These are phyloP conservation scores for Harpagifer antarcticus DNA, from an alignment of 2,797 vertebrate species.

Conservation along the genomic window DNA sequence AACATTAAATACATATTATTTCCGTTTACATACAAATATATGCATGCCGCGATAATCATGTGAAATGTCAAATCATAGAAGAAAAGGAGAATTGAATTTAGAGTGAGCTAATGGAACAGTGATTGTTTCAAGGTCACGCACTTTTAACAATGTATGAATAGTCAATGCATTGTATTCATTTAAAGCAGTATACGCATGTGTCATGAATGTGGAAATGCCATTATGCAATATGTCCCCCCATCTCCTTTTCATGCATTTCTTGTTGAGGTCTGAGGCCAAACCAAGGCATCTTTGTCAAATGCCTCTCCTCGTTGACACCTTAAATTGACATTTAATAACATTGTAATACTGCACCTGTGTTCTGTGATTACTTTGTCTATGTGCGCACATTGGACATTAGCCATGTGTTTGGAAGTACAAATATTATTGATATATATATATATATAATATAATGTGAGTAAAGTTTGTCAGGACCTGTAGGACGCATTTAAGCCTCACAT, in stretches of 20 bases:
- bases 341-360: background rate
- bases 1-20: conserved; percentile 5
- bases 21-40: background rate
- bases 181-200: conserved; percentile 29
- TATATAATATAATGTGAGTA: background rate
- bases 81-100: conserved; percentile 25
- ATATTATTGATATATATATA: background rate
- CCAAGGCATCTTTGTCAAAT: conserved; percentile 41
- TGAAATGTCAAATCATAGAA: conserved; percentile 17
- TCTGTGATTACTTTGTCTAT: conserved; percentile 27
- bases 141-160: conserved; percentile 52
- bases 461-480: background rate
- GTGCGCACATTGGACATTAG: conserved; percentile 18
- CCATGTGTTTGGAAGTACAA: background rate
- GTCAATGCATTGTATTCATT: conserved; percentile 29
- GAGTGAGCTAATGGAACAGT: background rate
- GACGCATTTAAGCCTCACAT: no score
- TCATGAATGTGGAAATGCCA: conserved; percentile 26
- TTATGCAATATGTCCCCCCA: conserved; percentile 21
- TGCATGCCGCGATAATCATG: background rate
- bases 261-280: conserved; percentile 53
- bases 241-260: conserved; percentile 1
- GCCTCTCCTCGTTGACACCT: conserved; percentile 3
- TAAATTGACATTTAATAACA: conserved; percentile 17
- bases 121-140: conserved; percentile 47